Base-by-base conservation (phyloP, 2,888 invertebrate genomes). In the Drosophila anomelani region DNA sequence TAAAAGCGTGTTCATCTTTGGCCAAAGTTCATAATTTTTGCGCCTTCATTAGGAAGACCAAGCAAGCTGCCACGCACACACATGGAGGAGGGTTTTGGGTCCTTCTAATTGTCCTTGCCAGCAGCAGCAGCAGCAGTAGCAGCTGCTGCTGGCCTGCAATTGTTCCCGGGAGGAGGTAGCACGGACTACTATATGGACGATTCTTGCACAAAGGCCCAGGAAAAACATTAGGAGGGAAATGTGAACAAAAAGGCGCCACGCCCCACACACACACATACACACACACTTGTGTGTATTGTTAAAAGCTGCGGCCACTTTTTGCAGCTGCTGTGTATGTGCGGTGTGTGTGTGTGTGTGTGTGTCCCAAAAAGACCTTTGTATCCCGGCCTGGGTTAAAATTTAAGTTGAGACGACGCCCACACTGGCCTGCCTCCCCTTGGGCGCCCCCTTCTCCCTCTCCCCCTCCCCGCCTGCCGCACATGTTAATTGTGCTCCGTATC, bases 1-100 rank as follows among this genome's bases (percentile, higher is more conserved):
- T 90, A 85, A 90, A 89, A 88, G 79, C 80, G 67, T 79, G 85
- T 82, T 82, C 78, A 77, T 89, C 82, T 87, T 79, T 86, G 79
- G 77, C 73, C 76, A 79, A 82, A 84, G 85, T 86, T 90, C 77
- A 80, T 80, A 79, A 87, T 78, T 85, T 89, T 78, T 84, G 79
- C 73, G 75, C 79, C 78, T 80, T 83, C 72, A 79, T 83, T 80
- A 77, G 75, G 64, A 26, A 4, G 2, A 15, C 46, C 26, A 0
- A 62, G 63, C 47, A 13, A 17, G 54, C 66, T 34, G 66, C 44
- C 66, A 44, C 23, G 20, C 66, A 69, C 56, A 66, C 58, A 69
- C 62, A 38, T 39, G 10, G 15, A 15, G 17, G 13, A 47, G 26
- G 32, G 13, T 47, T 66, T 51, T 66, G 73, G 69, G 68, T 74